Base-by-base conservation (phyloP, 2,888 invertebrate species). In the Melipona beecheii region DNA sequence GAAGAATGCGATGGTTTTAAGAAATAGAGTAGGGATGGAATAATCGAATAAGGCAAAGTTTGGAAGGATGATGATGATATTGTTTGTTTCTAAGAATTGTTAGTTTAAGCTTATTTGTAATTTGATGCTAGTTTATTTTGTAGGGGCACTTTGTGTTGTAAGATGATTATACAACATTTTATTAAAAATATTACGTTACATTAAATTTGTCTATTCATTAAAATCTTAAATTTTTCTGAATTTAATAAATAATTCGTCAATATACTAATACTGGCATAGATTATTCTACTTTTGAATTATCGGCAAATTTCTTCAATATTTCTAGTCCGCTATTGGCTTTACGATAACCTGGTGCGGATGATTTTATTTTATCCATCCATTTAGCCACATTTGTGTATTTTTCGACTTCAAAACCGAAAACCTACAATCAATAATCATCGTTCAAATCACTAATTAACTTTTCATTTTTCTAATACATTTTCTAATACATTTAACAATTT, bases 331-430 rank as follows among this genome's bases (percentile, higher is more conserved):
- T 95, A 77, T 95, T 95, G 43, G 92, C 92, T 75, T 94, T 95
- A 58, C 94, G 95, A 90, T 96, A 97, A 69, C 96, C 96, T 17
- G 96, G 96, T 54, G 96, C 95, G 2, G 95, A 95, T 65, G 94
- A 94, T 94, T 96, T 96, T 77, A 95, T 95, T 84, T 95, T 96
- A 31, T 95, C 95, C 90, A 95, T 95, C 97, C 97, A 97, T 83
- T 95, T 96, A 81, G 95, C 94, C 75, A 98, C 95, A 90, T 98
- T 97, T 68, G 95, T 93, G 94, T 96, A 97, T 90, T 96, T 96
- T 90, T 83, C 85, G 27, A 92, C 58, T 4, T 93, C 90, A 62
- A 93, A 94, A 43, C 92, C 92, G 4, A 92, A 86, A 13, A 81
- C 89, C 94, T 94, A 83, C 17, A 58, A 86, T 73, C 58, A 68